A percentile compares a stretch with the other conserved stretches of the same genome.
Evolutionary conservation across 2,113 vertebrate species (phyloP).

Genomic region (Dicrurus megarhynchus): DNA sequence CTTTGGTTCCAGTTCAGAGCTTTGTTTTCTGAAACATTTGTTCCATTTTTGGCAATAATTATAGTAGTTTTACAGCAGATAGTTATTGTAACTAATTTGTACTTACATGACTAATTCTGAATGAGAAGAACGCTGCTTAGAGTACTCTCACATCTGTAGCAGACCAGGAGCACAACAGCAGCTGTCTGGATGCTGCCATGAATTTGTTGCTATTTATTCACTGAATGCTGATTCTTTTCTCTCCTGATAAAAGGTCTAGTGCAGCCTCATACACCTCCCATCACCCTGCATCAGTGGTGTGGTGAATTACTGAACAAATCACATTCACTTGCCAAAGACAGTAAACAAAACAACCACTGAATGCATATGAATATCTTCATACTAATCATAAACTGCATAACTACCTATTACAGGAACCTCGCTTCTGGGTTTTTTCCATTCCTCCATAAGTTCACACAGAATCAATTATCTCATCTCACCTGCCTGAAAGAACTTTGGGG

Average conservation of each 20-base stretch:
- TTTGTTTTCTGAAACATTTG: not conserved
- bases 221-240: not conserved
- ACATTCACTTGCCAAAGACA: not conserved
- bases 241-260: not conserved
- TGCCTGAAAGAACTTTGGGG: not conserved
- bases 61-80: not conserved
- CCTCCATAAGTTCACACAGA: not conserved
- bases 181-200: conserved; percentile 1
- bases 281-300: conserved; percentile 12
- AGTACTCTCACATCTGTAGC: not conserved
- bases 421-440: not conserved
- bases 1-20: not conserved
- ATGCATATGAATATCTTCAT: not conserved
- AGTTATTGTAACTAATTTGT: not conserved
- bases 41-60: not conserved
- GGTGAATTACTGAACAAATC: conserved; percentile 48
- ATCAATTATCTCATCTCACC: not conserved
- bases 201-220: conserved; percentile 33
- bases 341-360: conserved; percentile 29
- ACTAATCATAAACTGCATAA: not conserved
- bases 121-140: not conserved
- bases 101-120: conserved; percentile 3
- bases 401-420: not conserved
- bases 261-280: conserved; percentile 31
- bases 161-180: conserved; percentile 5